phyloP scores from a whole-genome alignment of 2,113 vertebrate genomes.

The Sapajus apella region DNA sequence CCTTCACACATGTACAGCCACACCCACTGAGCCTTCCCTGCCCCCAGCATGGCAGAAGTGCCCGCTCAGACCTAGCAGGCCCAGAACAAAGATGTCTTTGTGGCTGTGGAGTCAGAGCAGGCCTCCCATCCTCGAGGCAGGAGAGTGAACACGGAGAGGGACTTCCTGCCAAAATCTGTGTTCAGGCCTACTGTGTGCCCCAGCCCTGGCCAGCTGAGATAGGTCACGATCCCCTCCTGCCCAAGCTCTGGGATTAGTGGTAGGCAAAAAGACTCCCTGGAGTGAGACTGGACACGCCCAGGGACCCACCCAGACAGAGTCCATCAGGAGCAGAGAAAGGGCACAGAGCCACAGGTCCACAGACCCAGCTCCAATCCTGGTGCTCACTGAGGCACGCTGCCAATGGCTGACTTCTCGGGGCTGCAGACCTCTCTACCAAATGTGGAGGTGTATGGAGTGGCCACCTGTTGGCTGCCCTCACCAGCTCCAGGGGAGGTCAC shows the following conservation, averaged over 20 bases:
- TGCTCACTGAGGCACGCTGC: background rate
- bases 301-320: background rate
- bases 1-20: no score
- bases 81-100: slow-evolving; percentile 40
- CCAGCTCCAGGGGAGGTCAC: background rate
- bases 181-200: background rate
- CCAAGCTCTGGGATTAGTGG: no score
- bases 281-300: background rate
- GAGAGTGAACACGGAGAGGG: background rate
- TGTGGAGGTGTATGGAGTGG: background rate
- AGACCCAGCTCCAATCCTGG: no score
- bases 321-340: background rate
- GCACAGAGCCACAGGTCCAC: background rate
- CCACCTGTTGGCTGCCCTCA: background rate
- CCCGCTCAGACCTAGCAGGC: background rate
- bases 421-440: background rate
- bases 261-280: background rate
- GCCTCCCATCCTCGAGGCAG: background rate
- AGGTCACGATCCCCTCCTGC: background rate
- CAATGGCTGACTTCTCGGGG: fast-evolving
- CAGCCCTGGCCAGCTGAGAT: background rate
- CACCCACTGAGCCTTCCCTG: background rate
- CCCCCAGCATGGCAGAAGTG: background rate
- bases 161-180: background rate
- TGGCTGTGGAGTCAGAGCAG: background rate